phyloP scores from a whole-genome alignment of 2,888 invertebrate genomes.

The Deroplatys truncata region DNA sequence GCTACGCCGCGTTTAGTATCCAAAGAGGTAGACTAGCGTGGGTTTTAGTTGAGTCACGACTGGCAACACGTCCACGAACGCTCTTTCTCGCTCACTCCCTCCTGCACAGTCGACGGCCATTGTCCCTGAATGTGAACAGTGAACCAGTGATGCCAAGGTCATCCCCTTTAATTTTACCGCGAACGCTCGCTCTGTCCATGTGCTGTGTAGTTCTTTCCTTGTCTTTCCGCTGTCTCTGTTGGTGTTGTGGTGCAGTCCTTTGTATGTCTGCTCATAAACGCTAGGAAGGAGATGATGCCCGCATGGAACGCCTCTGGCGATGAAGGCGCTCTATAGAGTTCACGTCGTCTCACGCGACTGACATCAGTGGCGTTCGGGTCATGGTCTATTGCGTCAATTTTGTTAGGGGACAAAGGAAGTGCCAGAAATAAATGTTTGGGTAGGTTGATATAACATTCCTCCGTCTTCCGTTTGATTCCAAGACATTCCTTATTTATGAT shows the following conservation, averaged over 20 bases:
- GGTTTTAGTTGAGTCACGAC: slow-evolving; percentile 16
- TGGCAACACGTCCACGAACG: background rate
- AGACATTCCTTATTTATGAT: too few species aligned
- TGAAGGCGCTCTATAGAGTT: background rate
- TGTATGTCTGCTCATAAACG: background rate
- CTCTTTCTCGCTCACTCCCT: background rate
- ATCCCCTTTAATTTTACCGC: slow-evolving; percentile 4
- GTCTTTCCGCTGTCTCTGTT: slow-evolving; percentile 7
- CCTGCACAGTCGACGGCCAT: slow-evolving; percentile 21
- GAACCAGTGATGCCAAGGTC: slow-evolving; percentile 33
- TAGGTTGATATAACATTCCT: too few species aligned
- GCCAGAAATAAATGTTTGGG: too few species aligned
- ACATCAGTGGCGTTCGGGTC: background rate
- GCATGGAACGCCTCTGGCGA: background rate
- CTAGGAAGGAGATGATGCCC: background rate
- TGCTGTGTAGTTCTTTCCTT: background rate
- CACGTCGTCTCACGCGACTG: too few species aligned
- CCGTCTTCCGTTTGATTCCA: too few species aligned
- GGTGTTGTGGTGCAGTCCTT: background rate
- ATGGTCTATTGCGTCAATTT: background rate
- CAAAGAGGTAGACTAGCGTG: background rate
- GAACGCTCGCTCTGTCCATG: background rate
- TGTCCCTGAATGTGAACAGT: slow-evolving; percentile 30
- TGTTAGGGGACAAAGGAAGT: too few species aligned
- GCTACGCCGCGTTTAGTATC: background rate